Conservation (phyloP, 2,797 vertebrate species). For the Propithecus deckenii region DNA sequence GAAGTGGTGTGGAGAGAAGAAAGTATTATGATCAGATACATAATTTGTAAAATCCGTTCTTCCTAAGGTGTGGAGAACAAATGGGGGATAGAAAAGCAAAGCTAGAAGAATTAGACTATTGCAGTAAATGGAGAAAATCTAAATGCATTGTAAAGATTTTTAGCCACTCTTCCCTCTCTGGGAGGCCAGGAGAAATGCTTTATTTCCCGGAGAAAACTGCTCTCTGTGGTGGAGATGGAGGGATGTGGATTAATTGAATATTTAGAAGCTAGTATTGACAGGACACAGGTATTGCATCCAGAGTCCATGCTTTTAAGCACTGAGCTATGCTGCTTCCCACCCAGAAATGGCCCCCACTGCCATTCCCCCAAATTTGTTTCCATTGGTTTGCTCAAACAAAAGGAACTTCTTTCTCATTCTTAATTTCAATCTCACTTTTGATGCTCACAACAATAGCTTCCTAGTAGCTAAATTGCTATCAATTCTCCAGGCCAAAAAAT, state of each 20-base stretch:
- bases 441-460: neutral
- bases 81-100: neutral
- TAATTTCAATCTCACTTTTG: neutral
- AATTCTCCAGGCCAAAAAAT: neutral
- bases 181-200: neutral
- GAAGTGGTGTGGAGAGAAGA: neutral
- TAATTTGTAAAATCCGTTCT: neutral
- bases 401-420: neutral
- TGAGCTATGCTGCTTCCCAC: accelerated
- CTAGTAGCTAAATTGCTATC: neutral
- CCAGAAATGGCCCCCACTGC: neutral
- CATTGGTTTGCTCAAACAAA: neutral
- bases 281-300: neutral
- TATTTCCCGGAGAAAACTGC: neutral
- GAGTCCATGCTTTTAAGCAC: neutral
- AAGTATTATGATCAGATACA: neutral
- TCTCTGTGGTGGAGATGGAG: neutral
- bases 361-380: neutral
- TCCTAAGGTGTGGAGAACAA: neutral
- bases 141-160: neutral
- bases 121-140: neutral
- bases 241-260: neutral
- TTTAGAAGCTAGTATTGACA: neutral
- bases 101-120: neutral
- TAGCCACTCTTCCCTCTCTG: neutral